Base-by-base conservation (phyloP, 2,113 vertebrate genomes). In the Melanerpes formicivorus region DNA sequence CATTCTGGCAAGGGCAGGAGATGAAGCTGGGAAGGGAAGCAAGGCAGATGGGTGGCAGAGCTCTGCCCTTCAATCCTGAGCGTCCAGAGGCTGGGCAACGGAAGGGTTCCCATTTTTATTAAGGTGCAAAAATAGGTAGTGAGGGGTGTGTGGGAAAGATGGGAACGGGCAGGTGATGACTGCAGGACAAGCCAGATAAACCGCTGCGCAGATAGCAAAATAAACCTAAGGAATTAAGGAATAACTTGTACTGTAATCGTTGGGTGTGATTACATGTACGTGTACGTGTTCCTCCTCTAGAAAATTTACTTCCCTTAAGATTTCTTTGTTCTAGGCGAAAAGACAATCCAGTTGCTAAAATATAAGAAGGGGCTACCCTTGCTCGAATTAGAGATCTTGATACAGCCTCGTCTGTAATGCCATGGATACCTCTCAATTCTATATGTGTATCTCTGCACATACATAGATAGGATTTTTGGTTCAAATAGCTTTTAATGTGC, bases 1-100 rank as follows among this genome's bases (percentile, higher is more conserved):
- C 89, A 90, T 91, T 95, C 95, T 95, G 94, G 94, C 67, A 73
- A 94, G 93, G 93, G 95, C 95, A 88, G 93, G 80, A 80, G 92
- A 79, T 42, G 79, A 26, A 94, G 74, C 93, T 58, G 76, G 42
- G 60, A 34, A 84, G 79, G 63, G 65, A 63, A 62, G 48, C 29
- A 8, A 9, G 93, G 87, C 78, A 22, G 94, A 72, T 25, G 11
- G 78, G 42, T 81, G 90, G 27, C 83, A 70, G 72, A n/a, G 90
- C 21, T 74, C 73, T 29, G 21, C 65, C 78, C 50, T 76, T 62
- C 2, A 2, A 2, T 37, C 76, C 63, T 56, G 56, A 4, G 14
- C 5, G 4, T 84, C 54, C 32, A 10, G 26, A 14, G 37, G 56
- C 81, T 56, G 63, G 80, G 93, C 84, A 66, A 9, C 1, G 18